Evolutionary conservation across 2,797 vertebrate genomes (phyloP).

Genomic region (Helarctos malayanus): DNA sequence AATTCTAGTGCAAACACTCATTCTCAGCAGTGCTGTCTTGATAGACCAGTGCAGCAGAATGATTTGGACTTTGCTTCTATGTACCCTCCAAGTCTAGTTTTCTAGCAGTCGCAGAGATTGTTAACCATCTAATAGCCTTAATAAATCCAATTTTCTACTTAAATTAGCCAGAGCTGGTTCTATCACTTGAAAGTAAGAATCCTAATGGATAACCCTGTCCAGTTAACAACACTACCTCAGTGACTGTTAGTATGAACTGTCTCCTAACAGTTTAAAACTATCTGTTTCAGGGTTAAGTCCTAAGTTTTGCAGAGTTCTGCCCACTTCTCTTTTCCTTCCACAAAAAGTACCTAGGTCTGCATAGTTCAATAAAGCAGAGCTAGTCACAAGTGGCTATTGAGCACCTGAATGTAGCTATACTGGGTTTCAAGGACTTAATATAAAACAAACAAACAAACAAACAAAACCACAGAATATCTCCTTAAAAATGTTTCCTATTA

Average conservation of each 20-base stretch:
- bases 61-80: background rate
- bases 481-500: slow-evolving; percentile 38
- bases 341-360: background rate
- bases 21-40: background rate
- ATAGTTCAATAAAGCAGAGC: background rate
- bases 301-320: background rate
- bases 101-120: background rate
- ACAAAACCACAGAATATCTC: background rate
- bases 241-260: background rate
- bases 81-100: background rate
- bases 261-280: slow-evolving; percentile 6
- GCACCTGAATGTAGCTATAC: background rate
- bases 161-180: background rate
- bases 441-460: background rate
- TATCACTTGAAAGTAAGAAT: slow-evolving; percentile 21
- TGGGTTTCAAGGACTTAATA: slow-evolving; percentile 25
- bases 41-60: background rate
- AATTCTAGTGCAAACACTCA: background rate
- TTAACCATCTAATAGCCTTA: background rate
- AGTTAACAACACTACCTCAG: background rate
- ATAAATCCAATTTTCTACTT: background rate
- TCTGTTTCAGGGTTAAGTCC: background rate
- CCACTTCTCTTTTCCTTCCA: background rate
- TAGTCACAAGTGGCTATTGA: background rate
- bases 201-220: background rate